Evolutionary conservation across 2,797 vertebrate genomes (phyloP), one percentile per base, ranked within the genome.

Genomic region (Steatocranus sp.): DNA sequence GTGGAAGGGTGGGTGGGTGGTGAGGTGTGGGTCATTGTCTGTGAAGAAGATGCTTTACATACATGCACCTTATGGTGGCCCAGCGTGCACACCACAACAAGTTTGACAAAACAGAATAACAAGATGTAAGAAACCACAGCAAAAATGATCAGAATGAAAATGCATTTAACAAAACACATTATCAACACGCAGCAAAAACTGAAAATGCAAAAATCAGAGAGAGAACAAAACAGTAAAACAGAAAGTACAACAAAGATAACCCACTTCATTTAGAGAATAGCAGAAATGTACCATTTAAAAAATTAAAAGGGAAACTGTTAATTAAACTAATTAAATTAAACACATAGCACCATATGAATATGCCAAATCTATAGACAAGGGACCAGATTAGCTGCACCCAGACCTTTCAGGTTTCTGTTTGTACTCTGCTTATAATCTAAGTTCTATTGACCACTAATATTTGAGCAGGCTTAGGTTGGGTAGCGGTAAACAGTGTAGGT

Each of bases 1-100:
- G 68, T 58, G 54, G 54, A 32, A 74, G 38, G 58, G 81, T 58
- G 54, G 54, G 8, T 75, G 12, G 58, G 81, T 48, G 25, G 53
- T 68, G 75, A 77, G 61, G 30, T 84, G 79, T 20, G 32, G 78
- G 86, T 84, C 83, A 91, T 48, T 27, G 41, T 48, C 17, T 73
- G 17, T 73, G 68, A 73, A 63, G 48, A 61, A 56, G 78, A 5
- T 38, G 53, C 34, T 90, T 76, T 86, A 76, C 78, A 51, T 68
- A 32, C 38, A 53, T 30, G 9, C 77, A 61, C n/a, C 6, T 23
- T 56, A 34, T 8, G 6, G 9, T 38, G 43, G 32, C 48, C 46
- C n/a, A 58, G 48, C 79, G 12, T n/a, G 43, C 68, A 73, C 25
- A 73, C 17, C 17, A 43, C 36, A 17, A 41, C 36, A 68, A 73